phyloP scores from a whole-genome alignment of 1,140 invertebrate genomes.

The Drosophila nikananu region DNA sequence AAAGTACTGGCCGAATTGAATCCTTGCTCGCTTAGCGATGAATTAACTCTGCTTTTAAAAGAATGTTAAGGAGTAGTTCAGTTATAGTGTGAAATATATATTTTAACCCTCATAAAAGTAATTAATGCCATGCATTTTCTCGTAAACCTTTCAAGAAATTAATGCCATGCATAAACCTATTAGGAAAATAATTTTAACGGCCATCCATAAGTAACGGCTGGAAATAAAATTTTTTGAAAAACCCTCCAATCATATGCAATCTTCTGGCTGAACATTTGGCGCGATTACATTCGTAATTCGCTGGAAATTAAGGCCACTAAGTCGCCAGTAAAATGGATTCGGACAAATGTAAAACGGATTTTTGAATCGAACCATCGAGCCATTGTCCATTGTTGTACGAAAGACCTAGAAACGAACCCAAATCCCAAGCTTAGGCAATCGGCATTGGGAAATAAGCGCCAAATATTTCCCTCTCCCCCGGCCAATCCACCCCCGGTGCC shows the following conservation, averaged over 20 bases:
- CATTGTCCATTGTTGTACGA: constrained; percentile 34
- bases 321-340: constrained; percentile 66
- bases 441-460: constrained; percentile 69
- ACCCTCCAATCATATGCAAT: constrained; percentile 49
- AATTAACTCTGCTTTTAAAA: too few relatives aligned
- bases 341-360: constrained; percentile 62
- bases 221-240: constrained; percentile 17
- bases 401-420: constrained; percentile 14
- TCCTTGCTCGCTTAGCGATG: background rate
- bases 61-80: background rate
- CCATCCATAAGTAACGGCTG: constrained; percentile 8
- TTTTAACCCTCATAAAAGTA: background rate
- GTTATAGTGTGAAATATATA: background rate
- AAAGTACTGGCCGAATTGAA: too few relatives aligned
- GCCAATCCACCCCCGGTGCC: constrained; percentile 24
- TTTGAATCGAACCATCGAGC: constrained; percentile 26
- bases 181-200: constrained; percentile 10
- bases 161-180: background rate
- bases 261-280: constrained; percentile 40
- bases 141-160: background rate
- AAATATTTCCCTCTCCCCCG: constrained; percentile 35
- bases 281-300: constrained; percentile 73
- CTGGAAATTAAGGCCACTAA: constrained; percentile 67
- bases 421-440: constrained; percentile 79
- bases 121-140: background rate